Base-by-base conservation (phyloP, 1,140 invertebrate species). In the Drosophila elegans region DNA sequence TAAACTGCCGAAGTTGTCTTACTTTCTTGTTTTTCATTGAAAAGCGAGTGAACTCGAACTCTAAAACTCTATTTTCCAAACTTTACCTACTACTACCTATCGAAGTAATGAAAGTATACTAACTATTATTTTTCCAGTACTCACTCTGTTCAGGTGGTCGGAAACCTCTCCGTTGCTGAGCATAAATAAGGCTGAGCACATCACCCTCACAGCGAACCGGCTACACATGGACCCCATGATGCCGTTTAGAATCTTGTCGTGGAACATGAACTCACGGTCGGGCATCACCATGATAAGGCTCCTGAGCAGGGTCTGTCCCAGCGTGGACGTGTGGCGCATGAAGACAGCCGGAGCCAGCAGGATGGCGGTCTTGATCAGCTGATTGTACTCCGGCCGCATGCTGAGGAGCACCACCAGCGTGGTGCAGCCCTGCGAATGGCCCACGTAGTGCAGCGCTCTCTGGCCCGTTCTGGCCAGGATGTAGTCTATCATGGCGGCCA, bases 401-500 rank as follows among this genome's bases (percentile, higher is more conserved):
- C 94, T 95, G 2, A 93, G 89, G 90, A 95, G 93, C 11, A 94
- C 94, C 13, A 94, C 93, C 55, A 95, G 94, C 4, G 74, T 77
- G 0, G 94, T 94, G 3, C 93, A 93, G 13, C 94, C 93, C 90
- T 95, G 94, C 0, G 93, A 93, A 73, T 92, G 91, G 0, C 92
- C 92, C 7, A 92, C 74, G 60, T 90, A 96, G 64, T 89, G 5
- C 11, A 96, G 72, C 5, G 95, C 93, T 4, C 2, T 12, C 9
- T 46, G 42, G 4, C 10, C 3, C 4, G 41, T 46, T 2, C 3
- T n/a, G 7, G 2, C 7, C 13, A 57, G 3, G 2, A 46, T 46
- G 79, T 94, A 95, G 73, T 95, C 93, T 13, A 97, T 93, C 80
- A 94, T 94, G 0, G 95, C 94, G 16, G 96, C 95, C n/a, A 96